Evolutionary conservation across 2,888 invertebrate species (phyloP).

Genomic region (Lagria hirta): DNA sequence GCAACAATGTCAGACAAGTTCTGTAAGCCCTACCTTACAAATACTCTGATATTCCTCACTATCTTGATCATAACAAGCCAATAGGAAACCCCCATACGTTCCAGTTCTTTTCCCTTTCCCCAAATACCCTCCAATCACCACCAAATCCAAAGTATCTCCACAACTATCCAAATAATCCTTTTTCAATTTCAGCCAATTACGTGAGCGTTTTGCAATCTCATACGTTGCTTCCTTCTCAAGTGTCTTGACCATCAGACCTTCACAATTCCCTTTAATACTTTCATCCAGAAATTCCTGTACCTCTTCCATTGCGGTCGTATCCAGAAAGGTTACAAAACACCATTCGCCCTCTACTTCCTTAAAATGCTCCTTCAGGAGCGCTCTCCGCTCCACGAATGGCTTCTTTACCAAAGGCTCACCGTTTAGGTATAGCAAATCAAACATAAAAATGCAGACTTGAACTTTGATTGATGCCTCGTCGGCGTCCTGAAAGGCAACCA

Average conservation of each 20-base stretch:
- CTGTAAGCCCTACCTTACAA: conserved; percentile 54
- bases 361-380: conserved; percentile 71
- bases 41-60: conserved; percentile 91
- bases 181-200: conserved; percentile 94
- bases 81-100: conserved; percentile 89
- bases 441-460: conserved; percentile 88
- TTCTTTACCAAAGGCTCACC: conserved; percentile 78
- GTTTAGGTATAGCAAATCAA: conserved; percentile 93
- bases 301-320: conserved; percentile 85
- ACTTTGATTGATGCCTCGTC: conserved; percentile 75
- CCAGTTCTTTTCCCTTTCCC: conserved; percentile 95
- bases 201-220: conserved; percentile 93
- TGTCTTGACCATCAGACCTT: conserved; percentile 98
- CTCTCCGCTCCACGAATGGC: conserved; percentile 75
- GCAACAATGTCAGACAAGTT: conserved; percentile 9
- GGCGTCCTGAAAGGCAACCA: conserved; percentile 62
- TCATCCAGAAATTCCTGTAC: conserved; percentile 93
- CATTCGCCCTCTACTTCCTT: conserved; percentile 76
- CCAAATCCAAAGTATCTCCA: conserved; percentile 94
- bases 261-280: conserved; percentile 93
- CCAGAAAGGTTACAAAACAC: conserved; percentile 80
- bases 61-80: conserved; percentile 89
- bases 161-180: conserved; percentile 97
- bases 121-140: conserved; percentile 91
- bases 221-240: conserved; percentile 86